Evolutionary conservation across 2,797 vertebrate genomes (phyloP).

Genomic region (Muscicapa comitata): DNA sequence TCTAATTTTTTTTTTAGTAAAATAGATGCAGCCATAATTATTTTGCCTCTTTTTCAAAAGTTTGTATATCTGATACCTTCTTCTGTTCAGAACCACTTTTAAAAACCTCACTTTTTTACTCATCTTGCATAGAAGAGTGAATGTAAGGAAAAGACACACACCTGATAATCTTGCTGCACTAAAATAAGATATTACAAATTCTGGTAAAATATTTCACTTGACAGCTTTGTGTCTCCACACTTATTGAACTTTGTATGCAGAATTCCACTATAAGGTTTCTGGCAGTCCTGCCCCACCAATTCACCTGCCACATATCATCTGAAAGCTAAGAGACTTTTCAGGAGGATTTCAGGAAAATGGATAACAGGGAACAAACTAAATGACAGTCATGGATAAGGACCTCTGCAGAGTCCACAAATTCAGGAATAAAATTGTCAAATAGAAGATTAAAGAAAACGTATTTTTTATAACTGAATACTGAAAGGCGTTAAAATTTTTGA

Average conservation of each 20-base stretch:
- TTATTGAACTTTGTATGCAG: background rate
- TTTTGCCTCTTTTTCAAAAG: background rate
- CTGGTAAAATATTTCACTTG: background rate
- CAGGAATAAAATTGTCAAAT: rapidly evolving
- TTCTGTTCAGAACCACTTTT: background rate
- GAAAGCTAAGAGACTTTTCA: background rate
- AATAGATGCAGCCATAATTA: background rate
- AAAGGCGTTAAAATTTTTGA: background rate
- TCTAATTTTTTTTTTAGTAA: background rate
- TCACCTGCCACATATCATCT: background rate
- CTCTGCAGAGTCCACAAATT: background rate
- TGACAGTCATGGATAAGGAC: background rate
- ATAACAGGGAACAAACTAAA: background rate
- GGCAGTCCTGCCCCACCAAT: background rate
- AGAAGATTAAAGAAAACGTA: background rate
- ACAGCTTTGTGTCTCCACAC: background rate
- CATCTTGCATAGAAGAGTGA: background rate
- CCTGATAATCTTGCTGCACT: background rate
- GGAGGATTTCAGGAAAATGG: background rate
- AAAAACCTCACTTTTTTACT: background rate
- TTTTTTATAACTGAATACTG: background rate
- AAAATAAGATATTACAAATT: background rate
- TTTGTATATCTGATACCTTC: too few species aligned
- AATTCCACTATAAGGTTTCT: background rate
- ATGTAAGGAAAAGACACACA: background rate